Evolutionary conservation across 2,888 invertebrate genomes (phyloP), one percentile per base, ranked within the genome.

Genomic region (Tenthredo livida): DNA sequence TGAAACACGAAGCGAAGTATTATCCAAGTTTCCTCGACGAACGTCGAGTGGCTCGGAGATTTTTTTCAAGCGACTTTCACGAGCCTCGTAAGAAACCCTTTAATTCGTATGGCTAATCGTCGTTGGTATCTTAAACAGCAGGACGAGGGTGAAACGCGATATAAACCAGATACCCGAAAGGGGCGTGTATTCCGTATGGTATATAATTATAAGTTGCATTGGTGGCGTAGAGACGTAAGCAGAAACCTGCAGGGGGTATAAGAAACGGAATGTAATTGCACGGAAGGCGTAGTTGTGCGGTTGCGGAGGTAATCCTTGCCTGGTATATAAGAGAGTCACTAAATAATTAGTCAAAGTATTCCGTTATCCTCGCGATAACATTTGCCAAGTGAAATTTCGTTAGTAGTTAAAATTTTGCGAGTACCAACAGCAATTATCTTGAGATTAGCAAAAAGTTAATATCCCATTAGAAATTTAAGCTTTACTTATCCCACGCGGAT

Each of bases 381-480:
- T 29, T 12, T 4, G 6, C 33, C 12, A 15, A 67, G 67, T 29
- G 67, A 67, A 67, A 67, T 67, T 73, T 21, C 43, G 72, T 25
- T 17, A 43, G 12, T 43, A 40, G n/a, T 29, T 73, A 21, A 73
- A 10, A 43, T 73, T 73, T 73, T 0, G n/a, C 43, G 43, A 73
- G 12, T 37, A 37, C 17, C 40, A 4, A 21, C 21, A 73, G 21
- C 72, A 73, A 43, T 73, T 73, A 73, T 43, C 43, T 43, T n/a
- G 12, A 73, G 29, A 73, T 73, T 73, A 73, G 21, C 43, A 73
- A 73, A 73, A 73, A 73, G 72, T 25, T 73, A n/a, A 73, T 43
- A 73, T 40, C 72, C 72, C 40, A 73, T 73, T 67, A 67, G 17
- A 67, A 67, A 67, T 67, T 67, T 67, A 67, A 67, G 67, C 67